Evolutionary conservation across 2,113 vertebrate species (phyloP).

Genomic region (Chrysemys picta): DNA sequence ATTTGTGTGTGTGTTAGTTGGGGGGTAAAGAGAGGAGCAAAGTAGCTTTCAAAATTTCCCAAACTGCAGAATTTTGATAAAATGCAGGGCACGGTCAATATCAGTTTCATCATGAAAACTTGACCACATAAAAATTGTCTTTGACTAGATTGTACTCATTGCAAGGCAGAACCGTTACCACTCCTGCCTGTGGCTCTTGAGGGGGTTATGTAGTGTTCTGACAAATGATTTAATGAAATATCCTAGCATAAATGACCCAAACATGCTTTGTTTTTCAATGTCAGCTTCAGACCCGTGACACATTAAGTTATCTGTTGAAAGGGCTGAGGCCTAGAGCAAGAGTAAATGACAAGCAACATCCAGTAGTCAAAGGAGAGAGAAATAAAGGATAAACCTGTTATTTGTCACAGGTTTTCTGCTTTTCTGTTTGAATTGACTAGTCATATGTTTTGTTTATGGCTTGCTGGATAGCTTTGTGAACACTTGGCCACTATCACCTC

Average conservation of each 20-base stretch:
- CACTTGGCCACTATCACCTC: background rate
- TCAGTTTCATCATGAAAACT: background rate
- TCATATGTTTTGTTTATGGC: background rate
- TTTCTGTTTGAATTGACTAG: background rate
- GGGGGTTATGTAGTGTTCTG: background rate
- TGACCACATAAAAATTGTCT: background rate
- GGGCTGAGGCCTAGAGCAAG: background rate
- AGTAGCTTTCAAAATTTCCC: background rate
- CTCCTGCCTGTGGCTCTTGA: background rate
- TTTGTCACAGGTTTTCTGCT: background rate
- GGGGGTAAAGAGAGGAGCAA: background rate
- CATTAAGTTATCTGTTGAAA: background rate
- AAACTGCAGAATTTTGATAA: background rate
- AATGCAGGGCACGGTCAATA: accelerated
- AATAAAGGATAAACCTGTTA: background rate
- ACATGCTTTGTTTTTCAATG: background rate
- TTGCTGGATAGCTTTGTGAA: background rate
- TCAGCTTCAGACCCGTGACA: background rate
- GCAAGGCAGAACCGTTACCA: accelerated
- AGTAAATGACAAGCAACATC: background rate
- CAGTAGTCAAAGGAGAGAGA: accelerated
- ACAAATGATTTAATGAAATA: background rate
- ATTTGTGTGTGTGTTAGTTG: background rate
- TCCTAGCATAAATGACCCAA: background rate
- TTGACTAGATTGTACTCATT: background rate